Base-by-base conservation (phyloP, 2,113 vertebrate genomes). In the Cranoglanis bouderius region DNA sequence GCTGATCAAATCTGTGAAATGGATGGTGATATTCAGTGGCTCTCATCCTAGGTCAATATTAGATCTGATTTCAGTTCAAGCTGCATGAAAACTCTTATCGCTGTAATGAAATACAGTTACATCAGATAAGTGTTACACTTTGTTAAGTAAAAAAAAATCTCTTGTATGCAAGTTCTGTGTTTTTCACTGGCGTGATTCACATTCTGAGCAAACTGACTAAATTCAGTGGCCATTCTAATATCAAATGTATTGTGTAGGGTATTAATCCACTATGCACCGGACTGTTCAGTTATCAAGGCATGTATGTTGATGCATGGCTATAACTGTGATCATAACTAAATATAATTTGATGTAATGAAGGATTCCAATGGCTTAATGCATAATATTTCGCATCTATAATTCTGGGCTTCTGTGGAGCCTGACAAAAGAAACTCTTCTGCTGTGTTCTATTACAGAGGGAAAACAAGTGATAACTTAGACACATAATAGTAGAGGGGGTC, bases 1-100 rank as follows among this genome's bases (percentile, higher is more conserved):
- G 59, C 82, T 65, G 61, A 84, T 84, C 26, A 65, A 67, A 84
- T 65, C 61, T 67, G 26, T 84, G 26, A 84, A 84, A 49, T 49
- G 59, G 82, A 84, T 84, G 26, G 26, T 18, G 29, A 46, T 43
- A 84, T 49, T 84, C 29, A 21, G 40, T 65, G 40, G 26, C 82
- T 65, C 19, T 84, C 40, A 84, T 40, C 13, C 29, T 40, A 61
- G 35, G 21, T 43, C 16, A 61, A 24, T 61, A 4, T 26, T 61
- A 40, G 82, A n/a, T 84, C 82, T 46, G 14, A 84, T 65, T 46
- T 84, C 61, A 49, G 59, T 67, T 84, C 59, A 65, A 32, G 83
- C 67, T 85, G 40, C 61, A 67, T 84, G 2, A 84, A 84, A 63
- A 32, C 40, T 26, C 26, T 61, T 63, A 84, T 49, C 83, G 2